Base-by-base conservation (phyloP, 1,140 invertebrate species). In the Rhagoletis pomonella region DNA sequence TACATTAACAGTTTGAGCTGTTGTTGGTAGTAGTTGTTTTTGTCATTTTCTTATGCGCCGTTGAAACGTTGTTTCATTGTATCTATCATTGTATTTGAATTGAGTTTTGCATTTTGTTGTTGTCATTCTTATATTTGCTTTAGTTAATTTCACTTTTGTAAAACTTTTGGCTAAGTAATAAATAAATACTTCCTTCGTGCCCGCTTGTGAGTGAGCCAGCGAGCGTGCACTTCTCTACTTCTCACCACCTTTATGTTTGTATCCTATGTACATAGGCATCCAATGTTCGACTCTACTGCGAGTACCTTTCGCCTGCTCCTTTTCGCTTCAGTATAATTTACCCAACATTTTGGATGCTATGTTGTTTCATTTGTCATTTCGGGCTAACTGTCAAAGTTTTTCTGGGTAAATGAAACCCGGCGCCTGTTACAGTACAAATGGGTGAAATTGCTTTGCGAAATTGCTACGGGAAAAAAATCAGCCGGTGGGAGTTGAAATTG, bases 141-240 rank as follows among this genome's bases (percentile, higher is more conserved):
- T 81, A 55, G 73, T 81, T 81, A 81, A 81, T 81, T 81, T 81
- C 73, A 81, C 73, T 81, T 81, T 81, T 81, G 47, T 55, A 81
- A 81, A 81, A 81, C 73, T 81, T 81, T 81, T 81, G 73, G 73
- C 73, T 81, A 55, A 81, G 73, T 81, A 81, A 81, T 81, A 81
- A 81, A 81, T 81, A 81, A 81, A 81, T 81, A 81, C 47, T 81
- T 81, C 73, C 44, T 29, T 81, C 44, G 73, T 55, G 73, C 73
- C n/a, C n/a, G 73, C n/a, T 47, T 81, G 73, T 47, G n/a, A 17
- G 42, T n/a, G 50, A 47, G 47, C n/a, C n/a, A n/a, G 73, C 73
- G n/a, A 17, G 42, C 47, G 50, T 19, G 47, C n/a, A 55, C 47
- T 81, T 55, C 47, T 14, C 73, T 10, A 10, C 19, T 58, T 14